Evolutionary conservation across 2,888 invertebrate species (phyloP).

Genomic region (Cremastinae sp.): DNA sequence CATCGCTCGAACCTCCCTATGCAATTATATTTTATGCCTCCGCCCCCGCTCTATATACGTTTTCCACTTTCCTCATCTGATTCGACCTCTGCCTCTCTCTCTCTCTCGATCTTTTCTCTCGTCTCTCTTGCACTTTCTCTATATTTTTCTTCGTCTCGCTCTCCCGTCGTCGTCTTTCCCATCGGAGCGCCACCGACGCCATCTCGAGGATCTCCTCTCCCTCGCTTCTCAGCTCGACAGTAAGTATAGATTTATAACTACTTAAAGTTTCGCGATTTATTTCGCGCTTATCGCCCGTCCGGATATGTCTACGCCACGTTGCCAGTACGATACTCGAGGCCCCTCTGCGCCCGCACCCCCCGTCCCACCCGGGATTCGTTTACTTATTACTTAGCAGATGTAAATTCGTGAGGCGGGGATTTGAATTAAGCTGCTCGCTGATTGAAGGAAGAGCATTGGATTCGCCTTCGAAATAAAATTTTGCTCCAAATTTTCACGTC

Average conservation of each 20-base stretch:
- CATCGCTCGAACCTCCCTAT: slow-evolving; percentile 72
- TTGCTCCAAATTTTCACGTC: not conserved
- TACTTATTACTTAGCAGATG: slow-evolving; percentile 81
- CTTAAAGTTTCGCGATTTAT: slow-evolving; percentile 81
- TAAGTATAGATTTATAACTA: slow-evolving; percentile 81
- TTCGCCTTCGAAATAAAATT: slow-evolving; percentile 15
- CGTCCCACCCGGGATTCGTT: slow-evolving; percentile 66
- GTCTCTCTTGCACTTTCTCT: slow-evolving; percentile 56
- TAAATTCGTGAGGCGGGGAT: slow-evolving; percentile 73
- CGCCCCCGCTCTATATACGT: slow-evolving; percentile 65
- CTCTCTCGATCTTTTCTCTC: slow-evolving; percentile 55
- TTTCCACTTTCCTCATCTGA: slow-evolving; percentile 58
- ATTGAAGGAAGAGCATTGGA: slow-evolving; percentile 62
- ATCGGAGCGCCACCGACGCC: slow-evolving; percentile 49
- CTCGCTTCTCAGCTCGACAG: slow-evolving; percentile 66
- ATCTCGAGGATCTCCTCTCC: slow-evolving; percentile 45
- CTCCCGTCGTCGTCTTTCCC: slow-evolving; percentile 62
- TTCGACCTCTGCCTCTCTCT: slow-evolving; percentile 52
- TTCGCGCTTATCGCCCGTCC: slow-evolving; percentile 79
- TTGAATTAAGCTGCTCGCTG: slow-evolving; percentile 71
- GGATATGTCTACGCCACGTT: slow-evolving; percentile 74
- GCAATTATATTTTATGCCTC: slow-evolving; percentile 80
- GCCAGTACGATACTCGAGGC: slow-evolving; percentile 26
- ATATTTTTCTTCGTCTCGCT: slow-evolving; percentile 50
- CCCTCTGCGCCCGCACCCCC: too few relatives aligned